Evolutionary conservation across 2,113 vertebrate genomes (phyloP), one percentile per base, ranked within the genome.

Genomic region (Cynocephalus volans): DNA sequence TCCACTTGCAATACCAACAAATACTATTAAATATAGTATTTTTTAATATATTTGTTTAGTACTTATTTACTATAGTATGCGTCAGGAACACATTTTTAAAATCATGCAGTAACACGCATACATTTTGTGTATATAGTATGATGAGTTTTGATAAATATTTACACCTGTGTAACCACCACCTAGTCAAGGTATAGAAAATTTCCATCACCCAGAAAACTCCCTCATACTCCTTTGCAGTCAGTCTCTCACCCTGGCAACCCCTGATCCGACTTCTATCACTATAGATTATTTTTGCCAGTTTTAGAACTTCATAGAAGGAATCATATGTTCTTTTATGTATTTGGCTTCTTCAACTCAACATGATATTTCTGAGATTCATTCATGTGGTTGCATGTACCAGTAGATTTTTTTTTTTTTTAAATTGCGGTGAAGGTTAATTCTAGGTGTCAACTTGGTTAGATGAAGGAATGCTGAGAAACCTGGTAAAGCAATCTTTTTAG

Each of bases 261-360:
- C 26, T 92, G 52, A 86, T 93, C 45, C 18, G 64, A 56, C 81
- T 69, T 92, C 8, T 86, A 62, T 93, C 36, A 41, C 24, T 95
- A 14, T 56, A 50, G 56, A 87, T 83, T 76, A 84, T 64, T 90
- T 96, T 86, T 86, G 31, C 50, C 21, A 77, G 36, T 88, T 85
- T 88, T 80, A 83, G 72, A 75, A 88, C 18, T 67, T 92, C 36
- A 10, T 19, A 73, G 23, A 88, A 92, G 73, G n/a, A 41, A 69
- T 84, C 50, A n/a, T 60, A n/a, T 67, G 26, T 60, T 41, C 50
- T 89, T 80, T 92, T 41, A 88, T 60, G 24, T 80, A 14, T 80
- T 70, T 88, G 54, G 14, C 60, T 60, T 91, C 56, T 93, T 93
- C 14, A 52, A 87, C 15, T 87, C 45, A 70, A 50, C 21, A n/a